Evolutionary conservation across 2,113 vertebrate genomes (phyloP).

Genomic region (Varanus komodoensis): DNA sequence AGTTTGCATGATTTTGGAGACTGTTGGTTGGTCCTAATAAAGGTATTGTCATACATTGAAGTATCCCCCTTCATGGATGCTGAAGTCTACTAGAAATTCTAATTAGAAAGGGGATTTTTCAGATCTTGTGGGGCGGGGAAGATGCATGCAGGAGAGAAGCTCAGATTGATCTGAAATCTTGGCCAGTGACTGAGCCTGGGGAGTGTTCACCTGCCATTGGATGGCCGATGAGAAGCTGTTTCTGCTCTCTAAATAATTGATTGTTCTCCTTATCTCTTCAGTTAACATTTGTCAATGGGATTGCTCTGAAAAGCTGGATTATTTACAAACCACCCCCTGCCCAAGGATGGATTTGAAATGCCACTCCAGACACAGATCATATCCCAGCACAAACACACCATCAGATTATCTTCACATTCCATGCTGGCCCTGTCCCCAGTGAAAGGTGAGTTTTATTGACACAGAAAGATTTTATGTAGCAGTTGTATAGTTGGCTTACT

Average conservation of each 20-base stretch:
- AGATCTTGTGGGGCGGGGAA: not conserved
- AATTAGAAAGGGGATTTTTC: not conserved
- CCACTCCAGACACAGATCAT: not conserved
- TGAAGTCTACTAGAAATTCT: constrained; percentile 1
- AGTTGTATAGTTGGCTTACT: constrained; percentile 12
- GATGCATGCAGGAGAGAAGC: not conserved
- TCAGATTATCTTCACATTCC: constrained; percentile 23
- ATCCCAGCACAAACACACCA: constrained; percentile 17
- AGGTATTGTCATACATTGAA: not conserved
- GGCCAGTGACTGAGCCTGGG: constrained; percentile 7
- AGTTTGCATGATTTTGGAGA: too few relatives aligned
- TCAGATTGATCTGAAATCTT: constrained; percentile 31
- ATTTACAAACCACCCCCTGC: constrained; percentile 27
- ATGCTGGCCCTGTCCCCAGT: not conserved
- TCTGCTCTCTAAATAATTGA: constrained; percentile 30
- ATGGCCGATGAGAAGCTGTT: constrained; percentile 2
- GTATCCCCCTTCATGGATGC: not conserved
- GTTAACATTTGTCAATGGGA: constrained; percentile 40
- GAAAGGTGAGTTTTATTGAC: constrained; percentile 31
- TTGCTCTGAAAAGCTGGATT: constrained; percentile 32
- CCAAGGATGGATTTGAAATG: constrained; percentile 30
- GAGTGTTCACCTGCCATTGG: constrained; percentile 13
- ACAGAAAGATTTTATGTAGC: constrained; percentile 30
- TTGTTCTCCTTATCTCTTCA: constrained; percentile 32
- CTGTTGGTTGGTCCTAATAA: too few relatives aligned